Evolutionary conservation across 2,113 vertebrate species (phyloP).

Genomic region (Triplophysa tibetana): DNA sequence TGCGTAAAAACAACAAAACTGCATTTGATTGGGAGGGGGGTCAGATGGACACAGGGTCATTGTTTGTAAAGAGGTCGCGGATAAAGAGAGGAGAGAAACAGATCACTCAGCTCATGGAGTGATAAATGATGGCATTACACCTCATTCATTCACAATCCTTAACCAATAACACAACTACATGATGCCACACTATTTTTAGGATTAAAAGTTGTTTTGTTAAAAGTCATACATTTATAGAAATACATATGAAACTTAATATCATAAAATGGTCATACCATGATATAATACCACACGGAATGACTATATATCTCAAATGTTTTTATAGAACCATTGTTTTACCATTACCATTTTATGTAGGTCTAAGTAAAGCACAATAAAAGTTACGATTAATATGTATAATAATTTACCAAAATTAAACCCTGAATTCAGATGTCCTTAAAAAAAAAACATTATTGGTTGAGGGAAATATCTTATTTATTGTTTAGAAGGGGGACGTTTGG

Average conservation of each 20-base stretch:
- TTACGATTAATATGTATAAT: too few species aligned
- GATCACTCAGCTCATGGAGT: conserved; percentile 60
- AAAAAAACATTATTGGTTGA: too few species aligned
- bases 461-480: not conserved
- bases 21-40: conserved; percentile 72
- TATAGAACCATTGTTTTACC: not conserved
- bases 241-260: too few species aligned
- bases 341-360: not conserved
- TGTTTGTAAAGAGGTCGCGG: conserved; percentile 63
- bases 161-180: conserved; percentile 1
- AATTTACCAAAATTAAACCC: too few species aligned
- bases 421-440: too few species aligned
- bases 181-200: not conserved
- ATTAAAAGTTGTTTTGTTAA: not conserved
- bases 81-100: conserved; percentile 70
- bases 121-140: conserved; percentile 49
- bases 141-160: conserved; percentile 52
- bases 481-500: not conserved
- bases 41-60: conserved; percentile 67
- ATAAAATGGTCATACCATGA: not conserved
- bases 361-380: not conserved
- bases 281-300: not conserved
- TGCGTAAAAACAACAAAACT: conserved; percentile 80
- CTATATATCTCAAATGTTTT: not conserved
- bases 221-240: too few species aligned